Evolutionary conservation across 2,888 invertebrate genomes (phyloP).

Genomic region (Anagyrus pseudococci): DNA sequence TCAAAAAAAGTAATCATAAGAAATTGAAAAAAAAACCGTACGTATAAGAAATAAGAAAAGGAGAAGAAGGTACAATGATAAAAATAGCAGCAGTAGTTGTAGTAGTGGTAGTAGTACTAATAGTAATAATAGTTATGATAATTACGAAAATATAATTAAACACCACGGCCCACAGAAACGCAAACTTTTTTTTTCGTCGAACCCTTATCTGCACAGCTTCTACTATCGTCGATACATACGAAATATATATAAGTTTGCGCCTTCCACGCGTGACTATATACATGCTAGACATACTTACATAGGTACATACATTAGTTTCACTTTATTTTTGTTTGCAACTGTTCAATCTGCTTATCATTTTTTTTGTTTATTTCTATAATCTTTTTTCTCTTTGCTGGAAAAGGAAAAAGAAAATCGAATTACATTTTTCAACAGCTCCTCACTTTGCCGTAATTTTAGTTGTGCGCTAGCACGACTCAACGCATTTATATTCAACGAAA

Average conservation of each 20-base stretch:
- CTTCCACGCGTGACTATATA: slow-evolving; percentile 40
- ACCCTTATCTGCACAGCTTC: slow-evolving; percentile 8
- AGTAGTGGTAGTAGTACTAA: slow-evolving; percentile 14
- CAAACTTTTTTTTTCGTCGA: slow-evolving; percentile 19
- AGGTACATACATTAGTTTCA: slow-evolving; percentile 40
- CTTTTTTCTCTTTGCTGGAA: slow-evolving; percentile 1
- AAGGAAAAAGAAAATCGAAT: slow-evolving; percentile 27
- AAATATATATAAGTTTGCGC: slow-evolving; percentile 38
- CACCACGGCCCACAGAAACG: slow-evolving; percentile 28
- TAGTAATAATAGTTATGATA: slow-evolving; percentile 10
- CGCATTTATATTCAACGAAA: slow-evolving; percentile 29
- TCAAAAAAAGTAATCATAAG: slow-evolving; percentile 16
- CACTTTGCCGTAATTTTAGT: slow-evolving; percentile 10
- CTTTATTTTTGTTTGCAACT: slow-evolving; percentile 19
- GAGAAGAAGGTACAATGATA: slow-evolving; percentile 13
- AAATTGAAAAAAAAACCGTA: slow-evolving; percentile 10
- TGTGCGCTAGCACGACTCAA: slow-evolving; percentile 38
- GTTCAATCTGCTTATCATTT: neutral
- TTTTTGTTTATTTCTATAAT: neutral
- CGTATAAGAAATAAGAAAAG: slow-evolving; percentile 20
- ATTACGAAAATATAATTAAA: slow-evolving; percentile 23
- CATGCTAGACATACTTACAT: slow-evolving; percentile 41
- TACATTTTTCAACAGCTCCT: slow-evolving; percentile 12
- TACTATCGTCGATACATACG: slow-evolving; percentile 32
- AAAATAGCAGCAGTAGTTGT: slow-evolving; percentile 4